Base-by-base conservation (phyloP, 1,140 invertebrate species). In the Subanguina moxae region DNA sequence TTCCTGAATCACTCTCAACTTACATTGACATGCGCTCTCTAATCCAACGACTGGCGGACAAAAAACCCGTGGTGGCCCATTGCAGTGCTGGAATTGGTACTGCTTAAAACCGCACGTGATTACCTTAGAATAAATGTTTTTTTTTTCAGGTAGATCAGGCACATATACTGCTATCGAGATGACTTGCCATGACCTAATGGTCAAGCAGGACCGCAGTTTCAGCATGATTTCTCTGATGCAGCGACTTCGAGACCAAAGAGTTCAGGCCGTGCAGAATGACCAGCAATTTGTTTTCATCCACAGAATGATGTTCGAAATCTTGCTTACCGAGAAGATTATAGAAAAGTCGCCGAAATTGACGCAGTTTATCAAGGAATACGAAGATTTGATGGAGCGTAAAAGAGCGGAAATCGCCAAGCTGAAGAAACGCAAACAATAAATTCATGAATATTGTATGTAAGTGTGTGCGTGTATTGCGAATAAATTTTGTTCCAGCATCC, bases 111-210 rank as follows among this genome's bases (percentile, higher is more conserved):
- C 56, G n/a, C 43, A 11, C 11, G 43, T 45, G 43, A 11, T 45
- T 11, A 45, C 43, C 43, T 45, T 45, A 45, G n/a, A n/a, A 45
- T 45, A 45, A 13, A 45, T 45, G 11, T 70, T 9, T 17, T 0
- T 43, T 15, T 19, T 71, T 67, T 71, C 30, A 69, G 67, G 67
- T 21, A 21, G 72, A 28, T 77, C 72, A 15, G 75, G 72, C 21
- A 77, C 75, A 13, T 74, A 77, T 62, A 69, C 57, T 19, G 67
- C 74, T 32, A 69, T 74, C 17, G 72, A 74, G 32, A 76, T 74
- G 72, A 28, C 46, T 8, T 57, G 58, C 38, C 43, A 74, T 28
- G 28, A 58, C 27, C 70, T 74, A 21, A 25, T 78, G 11, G 43
- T 67, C 42, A 28, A 75, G 45, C 23, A 78, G 21, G 52, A 74